These are phyloP conservation scores for Limnodromus scolopaceus DNA, from an alignment of 2,797 vertebrate species.

Conservation along the genomic window DNA sequence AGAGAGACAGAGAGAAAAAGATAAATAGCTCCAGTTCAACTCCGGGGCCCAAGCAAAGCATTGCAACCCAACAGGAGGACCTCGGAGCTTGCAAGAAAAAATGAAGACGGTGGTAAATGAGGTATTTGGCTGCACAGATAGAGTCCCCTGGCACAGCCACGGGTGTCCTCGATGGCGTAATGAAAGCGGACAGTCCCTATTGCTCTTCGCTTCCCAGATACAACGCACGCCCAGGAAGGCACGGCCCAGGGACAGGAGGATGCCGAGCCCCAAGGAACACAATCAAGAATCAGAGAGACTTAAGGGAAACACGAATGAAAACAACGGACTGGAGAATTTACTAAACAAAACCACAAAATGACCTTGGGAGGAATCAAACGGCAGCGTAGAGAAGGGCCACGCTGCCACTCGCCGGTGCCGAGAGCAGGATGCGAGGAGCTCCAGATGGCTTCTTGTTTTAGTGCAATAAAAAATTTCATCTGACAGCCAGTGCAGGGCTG, in stretches of 20 bases:
- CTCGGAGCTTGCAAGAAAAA: background rate
- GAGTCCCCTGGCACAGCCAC: background rate
- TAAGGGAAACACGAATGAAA: background rate
- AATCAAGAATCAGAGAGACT: background rate
- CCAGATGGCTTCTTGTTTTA: conserved; percentile 77
- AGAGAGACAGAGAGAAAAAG: background rate
- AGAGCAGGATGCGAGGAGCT: conserved; percentile 49
- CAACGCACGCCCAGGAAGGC: background rate
- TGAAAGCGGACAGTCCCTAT: conserved; percentile 39
- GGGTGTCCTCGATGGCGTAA: background rate
- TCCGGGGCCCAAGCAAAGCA: background rate
- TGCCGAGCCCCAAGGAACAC: background rate
- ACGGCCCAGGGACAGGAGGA: background rate
- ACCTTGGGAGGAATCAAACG: background rate
- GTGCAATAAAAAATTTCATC: conserved; percentile 73
- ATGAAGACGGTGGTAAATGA: conserved; percentile 8
- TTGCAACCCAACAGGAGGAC: background rate
- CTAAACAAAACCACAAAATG: background rate
- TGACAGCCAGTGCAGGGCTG: conserved; percentile 70
- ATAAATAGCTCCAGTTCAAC: background rate
- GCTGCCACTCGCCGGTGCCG: background rate
- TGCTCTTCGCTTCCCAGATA: conserved; percentile 39
- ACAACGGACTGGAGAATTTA: rapidly evolving
- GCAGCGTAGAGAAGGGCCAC: background rate
- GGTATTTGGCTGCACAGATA: background rate